Evolutionary conservation across 1,140 invertebrate species (phyloP).

Genomic region (Micrasema longulum): DNA sequence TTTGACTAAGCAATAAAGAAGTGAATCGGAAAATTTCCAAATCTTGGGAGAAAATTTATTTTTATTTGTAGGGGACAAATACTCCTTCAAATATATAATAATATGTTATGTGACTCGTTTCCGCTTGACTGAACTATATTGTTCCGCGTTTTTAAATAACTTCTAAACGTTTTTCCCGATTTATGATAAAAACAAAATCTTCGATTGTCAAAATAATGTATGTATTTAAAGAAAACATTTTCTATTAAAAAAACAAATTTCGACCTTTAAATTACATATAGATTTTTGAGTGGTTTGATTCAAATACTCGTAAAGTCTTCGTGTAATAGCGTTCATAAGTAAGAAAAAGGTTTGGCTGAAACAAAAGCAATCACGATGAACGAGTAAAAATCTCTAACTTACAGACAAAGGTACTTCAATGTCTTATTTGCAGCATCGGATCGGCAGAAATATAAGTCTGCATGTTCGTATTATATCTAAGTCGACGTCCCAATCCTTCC

Average conservation of each 20-base stretch:
- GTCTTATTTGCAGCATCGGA: background rate
- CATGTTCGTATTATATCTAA: constrained; percentile 11
- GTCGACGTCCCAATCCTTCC: constrained; percentile 10
- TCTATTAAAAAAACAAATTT: no score
- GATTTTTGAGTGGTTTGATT: no score
- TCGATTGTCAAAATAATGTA: no score
- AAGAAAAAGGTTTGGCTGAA: background rate
- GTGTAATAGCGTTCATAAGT: background rate
- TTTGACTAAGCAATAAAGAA: constrained; percentile 52
- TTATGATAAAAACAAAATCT: constrained; percentile 13
- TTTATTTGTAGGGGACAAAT: background rate
- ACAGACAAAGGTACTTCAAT: constrained; percentile 14
- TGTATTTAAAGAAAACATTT: no score
- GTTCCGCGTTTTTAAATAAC: background rate
- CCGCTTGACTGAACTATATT: background rate
- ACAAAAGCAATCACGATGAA: constrained; percentile 7
- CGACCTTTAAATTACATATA: no score
- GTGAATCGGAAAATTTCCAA: constrained; percentile 48
- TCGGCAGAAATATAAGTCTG: background rate
- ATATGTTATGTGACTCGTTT: background rate
- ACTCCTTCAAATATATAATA: no score
- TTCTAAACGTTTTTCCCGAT: constrained; percentile 1
- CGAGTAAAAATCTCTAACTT: constrained; percentile 7
- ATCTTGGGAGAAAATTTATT: constrained; percentile 18
- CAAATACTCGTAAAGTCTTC: no score